Evolutionary conservation across 2,113 vertebrate species (phyloP).

Genomic region (Synodontis membranacea): DNA sequence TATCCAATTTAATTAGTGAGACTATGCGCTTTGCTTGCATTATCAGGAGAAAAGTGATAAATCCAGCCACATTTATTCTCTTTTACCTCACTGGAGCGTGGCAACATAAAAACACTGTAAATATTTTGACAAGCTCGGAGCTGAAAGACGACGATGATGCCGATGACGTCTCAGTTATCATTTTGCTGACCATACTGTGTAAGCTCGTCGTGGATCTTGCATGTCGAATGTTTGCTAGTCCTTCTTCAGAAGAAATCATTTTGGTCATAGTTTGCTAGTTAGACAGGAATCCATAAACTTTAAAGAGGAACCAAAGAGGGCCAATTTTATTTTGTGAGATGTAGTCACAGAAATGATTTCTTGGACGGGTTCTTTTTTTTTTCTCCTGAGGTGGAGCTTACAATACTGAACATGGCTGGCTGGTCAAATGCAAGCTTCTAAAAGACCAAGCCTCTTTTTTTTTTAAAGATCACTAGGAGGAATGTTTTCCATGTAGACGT

Average conservation of each 20-base stretch:
- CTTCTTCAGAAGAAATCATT: neutral
- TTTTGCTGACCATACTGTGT: neutral
- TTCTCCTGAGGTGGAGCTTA: neutral
- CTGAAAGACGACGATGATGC: neutral
- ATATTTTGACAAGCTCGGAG: neutral
- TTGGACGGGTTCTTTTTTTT: neutral
- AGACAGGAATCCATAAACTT: neutral
- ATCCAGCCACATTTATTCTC: conserved; percentile 28
- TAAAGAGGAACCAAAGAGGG: neutral
- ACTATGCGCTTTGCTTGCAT: conserved; percentile 25
- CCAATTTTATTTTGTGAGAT: neutral
- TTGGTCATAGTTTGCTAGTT: neutral
- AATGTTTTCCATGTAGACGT: neutral
- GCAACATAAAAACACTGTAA: conserved; percentile 7
- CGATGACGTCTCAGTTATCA: neutral
- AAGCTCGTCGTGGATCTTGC: neutral
- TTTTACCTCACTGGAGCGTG: conserved; percentile 1
- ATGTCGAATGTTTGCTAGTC: neutral
- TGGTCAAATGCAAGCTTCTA: neutral
- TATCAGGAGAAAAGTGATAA: conserved; percentile 19
- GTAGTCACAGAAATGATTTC: neutral
- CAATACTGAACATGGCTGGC: neutral
- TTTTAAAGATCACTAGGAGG: neutral
- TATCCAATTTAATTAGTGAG: conserved; percentile 40
- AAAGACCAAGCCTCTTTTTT: neutral